Evolutionary conservation across 2,888 invertebrate species (phyloP), one percentile per base, ranked within the genome.

Genomic region (Cheilosia impressa): DNA sequence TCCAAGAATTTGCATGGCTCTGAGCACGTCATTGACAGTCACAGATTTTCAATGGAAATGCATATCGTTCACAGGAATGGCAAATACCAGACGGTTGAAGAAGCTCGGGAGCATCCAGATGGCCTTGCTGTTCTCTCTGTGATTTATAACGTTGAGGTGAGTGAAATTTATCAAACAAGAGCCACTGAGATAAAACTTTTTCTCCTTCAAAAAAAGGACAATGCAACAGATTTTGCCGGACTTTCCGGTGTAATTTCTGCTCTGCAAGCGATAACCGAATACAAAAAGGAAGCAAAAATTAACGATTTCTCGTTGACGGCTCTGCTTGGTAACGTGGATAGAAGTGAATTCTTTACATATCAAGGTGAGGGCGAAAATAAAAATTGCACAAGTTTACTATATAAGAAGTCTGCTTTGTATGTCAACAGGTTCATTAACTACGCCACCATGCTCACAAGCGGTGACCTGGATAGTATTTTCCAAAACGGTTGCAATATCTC

Each of bases 21-120:
- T 1, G 88, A 89, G 34, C 88, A 89, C 76, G 87, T 87, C 13
- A 87, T 89, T 57, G 84, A 89, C 69, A 80, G 88, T 27, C 77
- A 63, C 43, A 84, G 87, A 13, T 88, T 82, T 65, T 83, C 87
- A 9, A 79, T 88, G 80, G 88, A 89, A 79, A 87, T 88, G 78
- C 88, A 88, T 34, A 76, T 88, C 17, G 62, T 88, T 17, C 88
- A 88, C 63, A 85, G 87, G 10, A 88, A 89, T 63, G 58, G 62
- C 53, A 87, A 88, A 65, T 88, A 88, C 45, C 38, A 50, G 24
- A 88, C 78, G 4, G 77, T 88, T 22, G 87, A 77, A 31, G 60
- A 88, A 41, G 88, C 88, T 6, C 71, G 77, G 6, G 55, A 83
- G 0, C 17, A 88, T 62, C 38, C 34, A 9, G 87, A 88, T 62